Conservation (phyloP, 1,140 invertebrate species). For the Augochlora pura region DNA sequence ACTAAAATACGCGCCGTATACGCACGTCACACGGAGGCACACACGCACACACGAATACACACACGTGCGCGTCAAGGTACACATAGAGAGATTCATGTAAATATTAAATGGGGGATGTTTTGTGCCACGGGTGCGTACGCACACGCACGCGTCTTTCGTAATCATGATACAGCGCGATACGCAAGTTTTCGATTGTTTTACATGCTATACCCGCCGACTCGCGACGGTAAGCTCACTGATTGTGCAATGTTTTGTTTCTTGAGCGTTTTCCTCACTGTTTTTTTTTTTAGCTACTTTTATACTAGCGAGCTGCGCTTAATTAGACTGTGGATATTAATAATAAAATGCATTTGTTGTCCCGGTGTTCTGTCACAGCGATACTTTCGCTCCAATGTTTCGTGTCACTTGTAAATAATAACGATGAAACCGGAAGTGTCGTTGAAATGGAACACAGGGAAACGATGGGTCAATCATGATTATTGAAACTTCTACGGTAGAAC, state of each 20-base stretch:
- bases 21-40: background rate
- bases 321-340: too few relatives aligned
- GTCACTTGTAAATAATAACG: too few relatives aligned
- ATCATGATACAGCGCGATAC: background rate
- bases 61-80: background rate
- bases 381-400: too few relatives aligned
- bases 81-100: background rate
- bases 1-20: slow-evolving; percentile 24
- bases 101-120: background rate
- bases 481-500: too few relatives aligned
- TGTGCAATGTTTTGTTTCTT: slow-evolving; percentile 2
- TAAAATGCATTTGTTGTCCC: too few relatives aligned
- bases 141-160: slow-evolving; percentile 2
- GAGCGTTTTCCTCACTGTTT: background rate
- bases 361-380: too few relatives aligned
- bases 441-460: too few relatives aligned
- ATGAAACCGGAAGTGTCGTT: too few relatives aligned
- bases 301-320: too few relatives aligned
- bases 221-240: background rate
- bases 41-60: too few relatives aligned
- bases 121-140: background rate
- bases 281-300: background rate
- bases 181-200: background rate
- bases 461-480: too few relatives aligned
- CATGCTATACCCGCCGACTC: slow-evolving; percentile 10